Conservation (phyloP, 2,888 invertebrate genomes). For the Axea sp. region DNA sequence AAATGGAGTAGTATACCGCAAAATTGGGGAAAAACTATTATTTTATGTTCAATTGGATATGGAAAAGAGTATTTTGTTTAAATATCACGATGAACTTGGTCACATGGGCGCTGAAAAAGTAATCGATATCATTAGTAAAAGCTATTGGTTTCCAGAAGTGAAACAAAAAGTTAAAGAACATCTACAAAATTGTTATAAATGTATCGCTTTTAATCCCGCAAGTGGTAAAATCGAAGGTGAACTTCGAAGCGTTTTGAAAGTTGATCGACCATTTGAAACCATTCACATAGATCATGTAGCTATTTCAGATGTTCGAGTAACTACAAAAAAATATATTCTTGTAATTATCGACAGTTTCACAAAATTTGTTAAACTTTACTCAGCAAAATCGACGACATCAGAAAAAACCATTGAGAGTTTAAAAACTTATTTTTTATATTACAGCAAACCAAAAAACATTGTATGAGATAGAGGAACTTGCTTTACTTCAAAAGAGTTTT, state of each 20-base stretch:
- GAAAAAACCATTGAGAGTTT: not conserved
- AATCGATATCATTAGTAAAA: not conserved
- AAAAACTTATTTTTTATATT: not conserved
- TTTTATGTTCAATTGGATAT: conserved; percentile 17
- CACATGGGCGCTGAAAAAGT: conserved; percentile 20
- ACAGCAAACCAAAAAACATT: not conserved
- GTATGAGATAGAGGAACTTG: not conserved
- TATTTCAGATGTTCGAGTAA: conserved; percentile 3
- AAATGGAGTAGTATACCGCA: conserved; percentile 15
- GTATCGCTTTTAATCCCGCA: conserved; percentile 12
- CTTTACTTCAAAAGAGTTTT: not conserved
- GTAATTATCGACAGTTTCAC: conserved; percentile 6
- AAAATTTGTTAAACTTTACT: conserved; percentile 6
- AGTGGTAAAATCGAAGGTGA: conserved; percentile 15
- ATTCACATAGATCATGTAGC: conserved; percentile 14
- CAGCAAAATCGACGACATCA: not conserved
- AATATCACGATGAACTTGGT: conserved; percentile 16
- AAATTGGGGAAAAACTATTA: conserved; percentile 5
- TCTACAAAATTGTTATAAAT: conserved; percentile 18
- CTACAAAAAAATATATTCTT: conserved; percentile 9
- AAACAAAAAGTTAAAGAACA: not conserved
- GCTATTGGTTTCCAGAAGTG: conserved; percentile 26
- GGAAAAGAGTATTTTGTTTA: conserved; percentile 18
- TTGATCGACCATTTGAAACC: conserved; percentile 15
- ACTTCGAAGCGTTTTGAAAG: conserved; percentile 11